These are phyloP conservation scores for Harpalus rubripes DNA, from an alignment of 2,888 invertebrate genomes.

Conservation along the genomic window DNA sequence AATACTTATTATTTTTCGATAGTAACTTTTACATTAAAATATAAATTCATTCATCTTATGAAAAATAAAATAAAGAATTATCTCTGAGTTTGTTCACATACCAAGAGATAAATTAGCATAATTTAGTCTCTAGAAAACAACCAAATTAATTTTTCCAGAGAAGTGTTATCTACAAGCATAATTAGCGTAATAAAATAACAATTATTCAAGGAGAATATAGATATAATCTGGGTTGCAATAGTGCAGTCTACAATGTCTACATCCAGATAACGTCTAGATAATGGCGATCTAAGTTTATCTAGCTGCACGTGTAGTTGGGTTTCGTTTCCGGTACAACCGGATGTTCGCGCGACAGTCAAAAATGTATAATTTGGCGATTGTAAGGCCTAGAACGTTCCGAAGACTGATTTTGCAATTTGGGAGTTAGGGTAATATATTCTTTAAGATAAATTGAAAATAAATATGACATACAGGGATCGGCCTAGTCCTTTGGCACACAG, in stretches of 20 bases:
- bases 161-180: neutral
- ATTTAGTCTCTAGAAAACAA: neutral
- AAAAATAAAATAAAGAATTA: no score
- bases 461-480: no score
- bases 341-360: conserved; percentile 52
- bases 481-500: no score
- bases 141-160: neutral
- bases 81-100: neutral
- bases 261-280: neutral
- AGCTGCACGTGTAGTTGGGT: conserved; percentile 1
- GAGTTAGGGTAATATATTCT: neutral
- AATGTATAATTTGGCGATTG: conserved; percentile 53
- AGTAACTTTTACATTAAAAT: no score
- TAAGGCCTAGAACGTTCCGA: neutral
- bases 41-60: no score
- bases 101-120: neutral
- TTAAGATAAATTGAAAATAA: no score
- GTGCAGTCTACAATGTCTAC: neutral
- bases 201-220: neutral
- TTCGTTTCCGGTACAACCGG: conserved; percentile 26
- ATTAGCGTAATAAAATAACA: neutral
- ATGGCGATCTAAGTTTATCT: conserved; percentile 26
- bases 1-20: no score
- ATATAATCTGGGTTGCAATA: neutral
- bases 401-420: neutral